Percentiles rank a stretch among this genome's conserved stretches.
Evolutionary conservation across 2,113 vertebrate species (phyloP).

Genomic region (Psammodynastes pulverulentus): DNA sequence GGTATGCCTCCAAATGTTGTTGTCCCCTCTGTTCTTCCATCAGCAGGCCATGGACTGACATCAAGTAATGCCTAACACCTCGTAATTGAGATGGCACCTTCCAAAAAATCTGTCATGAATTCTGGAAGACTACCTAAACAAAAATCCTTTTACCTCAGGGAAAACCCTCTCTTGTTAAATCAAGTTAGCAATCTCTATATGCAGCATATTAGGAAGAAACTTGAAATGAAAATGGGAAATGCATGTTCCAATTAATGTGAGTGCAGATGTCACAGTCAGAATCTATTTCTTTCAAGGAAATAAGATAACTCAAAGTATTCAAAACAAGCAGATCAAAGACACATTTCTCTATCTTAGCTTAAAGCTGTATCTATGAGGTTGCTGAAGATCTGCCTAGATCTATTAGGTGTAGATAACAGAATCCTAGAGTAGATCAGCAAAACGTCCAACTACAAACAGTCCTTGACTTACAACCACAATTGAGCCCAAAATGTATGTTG

Average conservation of each 20-base stretch:
- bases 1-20: neutral
- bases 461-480: neutral
- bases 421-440: neutral
- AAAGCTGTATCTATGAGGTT: neutral
- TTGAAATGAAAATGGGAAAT: neutral
- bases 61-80: neutral
- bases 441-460: neutral
- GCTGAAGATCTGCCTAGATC: neutral
- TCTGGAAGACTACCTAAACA: neutral
- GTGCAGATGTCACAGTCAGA: neutral
- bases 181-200: neutral
- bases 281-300: neutral
- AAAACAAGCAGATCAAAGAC: neutral
- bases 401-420: neutral
- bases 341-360: neutral
- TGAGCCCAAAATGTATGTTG: neutral
- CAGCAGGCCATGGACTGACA: neutral
- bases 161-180: neutral
- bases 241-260: neutral
- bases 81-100: neutral
- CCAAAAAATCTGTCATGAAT: neutral
- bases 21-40: neutral
- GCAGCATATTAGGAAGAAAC: neutral
- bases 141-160: neutral
- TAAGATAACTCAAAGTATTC: neutral